Conservation (phyloP, 2,797 vertebrate genomes). For the Chelon auratus region DNA sequence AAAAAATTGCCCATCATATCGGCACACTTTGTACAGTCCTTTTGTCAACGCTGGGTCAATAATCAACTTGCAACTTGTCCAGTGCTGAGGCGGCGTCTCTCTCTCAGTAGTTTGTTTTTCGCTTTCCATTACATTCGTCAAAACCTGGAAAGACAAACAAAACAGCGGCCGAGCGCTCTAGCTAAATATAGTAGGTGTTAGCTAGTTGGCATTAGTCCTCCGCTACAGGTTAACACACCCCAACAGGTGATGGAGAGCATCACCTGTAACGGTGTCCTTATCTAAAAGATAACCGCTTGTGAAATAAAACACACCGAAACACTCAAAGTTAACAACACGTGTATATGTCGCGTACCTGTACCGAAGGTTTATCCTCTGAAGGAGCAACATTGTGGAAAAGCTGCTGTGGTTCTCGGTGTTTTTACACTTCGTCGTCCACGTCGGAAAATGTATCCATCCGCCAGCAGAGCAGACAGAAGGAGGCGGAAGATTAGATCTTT, state of each 20-base stretch:
- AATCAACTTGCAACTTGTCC: conserved; percentile 96
- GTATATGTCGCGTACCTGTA: conserved; percentile 50
- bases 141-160: conserved; percentile 80
- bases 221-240: conserved; percentile 73
- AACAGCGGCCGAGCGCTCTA: not conserved
- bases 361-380: conserved; percentile 50
- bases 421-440: conserved; percentile 43
- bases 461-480: conserved; percentile 53
- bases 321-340: not conserved
- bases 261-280: conserved; percentile 61
- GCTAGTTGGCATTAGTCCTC: conserved; percentile 30
- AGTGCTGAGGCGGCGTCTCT: conserved; percentile 89
- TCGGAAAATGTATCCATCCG: conserved; percentile 77
- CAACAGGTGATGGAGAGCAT: conserved; percentile 81
- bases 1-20: conserved; percentile 93
- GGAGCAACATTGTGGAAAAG: conserved; percentile 72
- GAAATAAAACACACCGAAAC: not conserved
- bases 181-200: not conserved
- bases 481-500: conserved; percentile 51
- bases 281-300: not conserved
- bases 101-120: conserved; percentile 83
- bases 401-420: conserved; percentile 35
- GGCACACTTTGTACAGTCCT: conserved; percentile 93
- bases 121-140: conserved; percentile 98
- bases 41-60: conserved; percentile 93